These are phyloP conservation scores for Nerophis lumbriciformis DNA, from an alignment of 2,113 vertebrate species.

Conservation along the genomic window DNA sequence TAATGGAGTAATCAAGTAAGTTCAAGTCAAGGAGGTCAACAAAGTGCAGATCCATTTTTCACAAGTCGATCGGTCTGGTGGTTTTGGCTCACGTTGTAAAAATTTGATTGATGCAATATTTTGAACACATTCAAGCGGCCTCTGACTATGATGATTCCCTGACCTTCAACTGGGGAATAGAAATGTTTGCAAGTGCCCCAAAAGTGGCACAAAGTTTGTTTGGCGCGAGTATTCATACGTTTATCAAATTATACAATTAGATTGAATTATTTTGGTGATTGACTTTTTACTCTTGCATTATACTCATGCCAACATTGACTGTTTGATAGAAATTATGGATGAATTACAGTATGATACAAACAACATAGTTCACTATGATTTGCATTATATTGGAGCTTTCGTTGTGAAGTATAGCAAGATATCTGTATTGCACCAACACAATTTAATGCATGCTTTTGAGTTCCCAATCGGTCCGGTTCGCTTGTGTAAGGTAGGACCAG, in stretches of 20 bases:
- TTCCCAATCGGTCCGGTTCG: background rate
- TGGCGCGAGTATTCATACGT: background rate
- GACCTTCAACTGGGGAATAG: background rate
- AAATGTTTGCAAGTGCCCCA: background rate
- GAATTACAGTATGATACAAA: background rate
- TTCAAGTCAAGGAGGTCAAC: background rate
- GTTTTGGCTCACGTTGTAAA: background rate
- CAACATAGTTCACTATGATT: no score
- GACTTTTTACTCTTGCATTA: background rate
- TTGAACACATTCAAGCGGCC: background rate
- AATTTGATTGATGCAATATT: background rate
- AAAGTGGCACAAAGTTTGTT: conserved; percentile 1
- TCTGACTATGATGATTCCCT: background rate
- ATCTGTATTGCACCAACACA: background rate
- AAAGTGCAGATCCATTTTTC: background rate
- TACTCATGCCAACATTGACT: background rate
- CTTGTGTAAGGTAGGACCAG: background rate
- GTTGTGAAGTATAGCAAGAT: background rate
- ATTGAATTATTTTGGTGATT: background rate
- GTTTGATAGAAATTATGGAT: background rate
- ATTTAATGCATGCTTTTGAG: background rate
- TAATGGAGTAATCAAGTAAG: background rate
- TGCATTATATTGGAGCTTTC: no score
- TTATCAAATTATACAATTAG: background rate
- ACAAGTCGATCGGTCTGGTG: background rate